A percentile compares a stretch with the other conserved stretches of the same genome.
Conservation (phyloP, 2,797 vertebrate genomes). For the Sebastes steindachneri region DNA sequence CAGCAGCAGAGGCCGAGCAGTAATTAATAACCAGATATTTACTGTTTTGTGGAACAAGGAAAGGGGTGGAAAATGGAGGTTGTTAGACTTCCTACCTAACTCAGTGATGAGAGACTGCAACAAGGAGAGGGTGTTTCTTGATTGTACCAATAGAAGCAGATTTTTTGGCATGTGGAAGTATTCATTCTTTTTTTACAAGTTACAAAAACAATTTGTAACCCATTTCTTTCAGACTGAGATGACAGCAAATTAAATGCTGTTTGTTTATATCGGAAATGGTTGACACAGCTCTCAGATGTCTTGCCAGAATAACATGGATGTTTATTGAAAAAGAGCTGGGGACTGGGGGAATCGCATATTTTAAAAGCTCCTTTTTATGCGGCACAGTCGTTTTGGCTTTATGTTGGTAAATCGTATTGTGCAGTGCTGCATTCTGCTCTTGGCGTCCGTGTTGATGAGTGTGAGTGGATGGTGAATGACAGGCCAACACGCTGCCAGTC, state of each 20-base stretch:
- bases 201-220: not conserved
- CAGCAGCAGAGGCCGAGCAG: conserved; percentile 34
- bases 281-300: conserved; percentile 42
- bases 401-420: conserved; percentile 42
- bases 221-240: conserved; percentile 10
- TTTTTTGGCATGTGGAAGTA: not conserved
- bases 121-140: not conserved
- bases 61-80: not conserved
- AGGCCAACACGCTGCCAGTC: conserved; percentile 68
- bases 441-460: conserved; percentile 55
- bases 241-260: conserved; percentile 11
- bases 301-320: conserved; percentile 50
- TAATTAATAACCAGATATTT: conserved; percentile 70
- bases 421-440: conserved; percentile 47
- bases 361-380: conserved; percentile 35
- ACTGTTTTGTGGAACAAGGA: conserved; percentile 20
- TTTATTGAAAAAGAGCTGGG: conserved; percentile 34
- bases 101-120: conserved; percentile 7
- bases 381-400: conserved; percentile 26
- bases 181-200: not conserved
- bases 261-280: conserved; percentile 42
- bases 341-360: conserved; percentile 2
- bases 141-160: not conserved
- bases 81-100: conserved; percentile 25
- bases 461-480: conserved; percentile 72